phyloP scores from a whole-genome alignment of 2,113 vertebrate species.

The Aptenodytes forsteri region DNA sequence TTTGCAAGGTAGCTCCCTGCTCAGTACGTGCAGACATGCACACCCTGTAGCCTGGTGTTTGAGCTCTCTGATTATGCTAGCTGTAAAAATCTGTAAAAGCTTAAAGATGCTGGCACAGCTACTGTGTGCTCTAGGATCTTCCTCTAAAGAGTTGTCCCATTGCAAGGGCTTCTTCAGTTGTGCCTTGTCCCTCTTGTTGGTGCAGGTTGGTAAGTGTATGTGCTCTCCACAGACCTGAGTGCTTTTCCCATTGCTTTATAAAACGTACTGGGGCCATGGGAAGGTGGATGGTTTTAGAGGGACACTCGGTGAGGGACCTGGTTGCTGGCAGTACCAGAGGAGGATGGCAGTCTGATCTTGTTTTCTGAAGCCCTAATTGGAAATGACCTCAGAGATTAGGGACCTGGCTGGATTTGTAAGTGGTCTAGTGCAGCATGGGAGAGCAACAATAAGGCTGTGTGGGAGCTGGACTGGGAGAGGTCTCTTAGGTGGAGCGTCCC shows the following conservation, averaged over 20 bases:
- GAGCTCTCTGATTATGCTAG: not conserved
- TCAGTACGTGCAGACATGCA: not conserved
- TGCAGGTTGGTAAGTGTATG: not conserved
- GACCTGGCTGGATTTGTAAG: not conserved
- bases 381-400: not conserved
- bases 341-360: not conserved
- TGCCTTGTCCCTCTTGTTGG: not conserved
- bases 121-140: not conserved
- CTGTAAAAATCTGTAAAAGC: not conserved
- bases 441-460: not conserved
- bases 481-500: not conserved
- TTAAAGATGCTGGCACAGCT: not conserved
- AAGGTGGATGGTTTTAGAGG: not conserved
- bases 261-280: not conserved
- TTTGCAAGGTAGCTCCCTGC: not conserved
- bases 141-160: not conserved
- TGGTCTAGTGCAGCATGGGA: not conserved
- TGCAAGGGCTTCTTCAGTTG: not conserved
- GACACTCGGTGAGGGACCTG: not conserved
- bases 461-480: not conserved
- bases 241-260: not conserved
- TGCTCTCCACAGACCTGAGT: fast-evolving
- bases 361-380: slow-evolving; percentile 21
- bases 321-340: not conserved
- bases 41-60: not conserved